phyloP scores from a whole-genome alignment of 2,888 invertebrate species.

The Ceriagrion tenellum region DNA sequence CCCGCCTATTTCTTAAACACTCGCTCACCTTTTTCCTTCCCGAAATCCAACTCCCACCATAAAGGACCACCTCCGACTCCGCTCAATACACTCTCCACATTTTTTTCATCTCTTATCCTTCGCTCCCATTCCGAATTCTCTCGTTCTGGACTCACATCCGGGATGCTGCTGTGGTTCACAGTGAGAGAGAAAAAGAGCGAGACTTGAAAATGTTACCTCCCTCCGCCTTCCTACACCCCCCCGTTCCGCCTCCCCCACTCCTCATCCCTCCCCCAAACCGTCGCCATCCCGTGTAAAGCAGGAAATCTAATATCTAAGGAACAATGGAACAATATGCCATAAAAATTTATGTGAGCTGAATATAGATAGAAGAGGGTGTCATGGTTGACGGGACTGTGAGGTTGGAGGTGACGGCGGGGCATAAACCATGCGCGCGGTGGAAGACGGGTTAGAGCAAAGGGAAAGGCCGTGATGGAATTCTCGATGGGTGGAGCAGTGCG shows the following conservation, averaged over 20 bases:
- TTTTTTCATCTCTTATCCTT: neutral
- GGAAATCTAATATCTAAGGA: constrained; percentile 11
- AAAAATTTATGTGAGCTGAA: neutral
- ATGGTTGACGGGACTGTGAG: no score
- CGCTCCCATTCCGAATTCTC: neutral
- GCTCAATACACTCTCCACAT: neutral
- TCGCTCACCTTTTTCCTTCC: neutral
- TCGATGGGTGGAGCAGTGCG: neutral
- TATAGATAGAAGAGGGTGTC: neutral
- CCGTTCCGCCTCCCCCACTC: neutral
- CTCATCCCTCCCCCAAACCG: no score
- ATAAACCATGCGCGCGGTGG: neutral
- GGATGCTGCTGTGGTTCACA: neutral
- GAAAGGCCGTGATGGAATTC: neutral
- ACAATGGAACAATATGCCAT: neutral
- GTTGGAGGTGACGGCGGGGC: neutral
- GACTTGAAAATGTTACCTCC: neutral
- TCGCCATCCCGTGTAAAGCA: neutral
- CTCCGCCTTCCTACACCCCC: neutral
- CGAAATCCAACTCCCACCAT: neutral
- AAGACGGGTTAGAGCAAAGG: neutral
- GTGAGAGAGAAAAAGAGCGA: neutral
- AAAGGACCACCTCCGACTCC: no score
- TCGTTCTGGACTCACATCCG: neutral
- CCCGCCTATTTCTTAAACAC: neutral